Conservation (phyloP, 2,888 invertebrate genomes). For the Volucella inanis region DNA sequence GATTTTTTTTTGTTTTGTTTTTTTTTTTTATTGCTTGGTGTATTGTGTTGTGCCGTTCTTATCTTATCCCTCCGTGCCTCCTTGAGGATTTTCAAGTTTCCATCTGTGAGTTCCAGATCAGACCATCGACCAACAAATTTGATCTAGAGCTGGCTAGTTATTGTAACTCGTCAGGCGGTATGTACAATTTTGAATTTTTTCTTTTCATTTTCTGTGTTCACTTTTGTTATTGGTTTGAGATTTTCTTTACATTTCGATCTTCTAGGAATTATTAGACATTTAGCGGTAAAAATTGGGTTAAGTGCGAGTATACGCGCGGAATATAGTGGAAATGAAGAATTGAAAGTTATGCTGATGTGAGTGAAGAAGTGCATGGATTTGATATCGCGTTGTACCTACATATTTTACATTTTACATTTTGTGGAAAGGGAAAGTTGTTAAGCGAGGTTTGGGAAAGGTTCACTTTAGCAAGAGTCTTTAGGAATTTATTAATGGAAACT, state of each 20-base stretch:
- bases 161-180: slow-evolving; percentile 14
- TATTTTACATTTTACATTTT: background rate
- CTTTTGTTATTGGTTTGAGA: slow-evolving; percentile 9
- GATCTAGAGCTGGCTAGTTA: slow-evolving; percentile 1
- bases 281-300: slow-evolving; percentile 5
- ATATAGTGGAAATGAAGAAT: slow-evolving; percentile 9
- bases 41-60: slow-evolving; percentile 14
- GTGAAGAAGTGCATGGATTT: background rate
- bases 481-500: too few species aligned
- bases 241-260: slow-evolving; percentile 8
- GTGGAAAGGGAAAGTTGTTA: slow-evolving; percentile 9
- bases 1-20: background rate
- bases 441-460: background rate
- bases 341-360: background rate
- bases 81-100: slow-evolving; percentile 7
- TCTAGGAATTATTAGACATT: background rate
- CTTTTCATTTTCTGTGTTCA: background rate
- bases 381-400: too few species aligned
- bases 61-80: background rate
- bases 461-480: too few species aligned
- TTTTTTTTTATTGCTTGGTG: background rate
- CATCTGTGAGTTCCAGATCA: background rate
- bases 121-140: background rate
- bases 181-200: slow-evolving; percentile 3
- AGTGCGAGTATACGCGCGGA: background rate